phyloP scores from a whole-genome alignment of 2,113 vertebrate genomes.

The Canis aureus region DNA sequence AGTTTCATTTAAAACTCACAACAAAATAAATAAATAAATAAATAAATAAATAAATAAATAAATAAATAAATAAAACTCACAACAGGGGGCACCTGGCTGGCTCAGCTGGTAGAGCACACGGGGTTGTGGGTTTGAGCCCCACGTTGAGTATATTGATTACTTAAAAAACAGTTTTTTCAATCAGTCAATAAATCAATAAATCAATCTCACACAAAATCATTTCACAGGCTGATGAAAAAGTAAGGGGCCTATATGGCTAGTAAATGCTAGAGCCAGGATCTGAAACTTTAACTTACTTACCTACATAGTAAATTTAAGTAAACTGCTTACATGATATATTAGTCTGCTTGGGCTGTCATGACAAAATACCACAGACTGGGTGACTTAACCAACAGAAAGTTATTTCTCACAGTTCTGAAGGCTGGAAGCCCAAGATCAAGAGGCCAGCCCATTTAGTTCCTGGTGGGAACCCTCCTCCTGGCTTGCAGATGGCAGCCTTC shows the following conservation, averaged over 20 bases:
- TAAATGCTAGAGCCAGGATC: background rate
- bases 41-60: too few species aligned
- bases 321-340: background rate
- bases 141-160: background rate
- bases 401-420: background rate
- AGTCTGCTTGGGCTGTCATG: background rate
- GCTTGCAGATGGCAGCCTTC: background rate
- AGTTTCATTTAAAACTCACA: background rate
- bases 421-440: background rate
- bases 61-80: background rate
- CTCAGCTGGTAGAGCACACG: background rate
- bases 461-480: background rate
- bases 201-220: constrained; percentile 31
- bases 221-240: background rate
- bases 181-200: background rate
- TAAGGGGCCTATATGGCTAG: background rate
- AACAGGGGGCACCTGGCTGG: background rate
- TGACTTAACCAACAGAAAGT: background rate
- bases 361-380: background rate
- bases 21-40: background rate
- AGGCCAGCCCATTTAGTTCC: background rate
- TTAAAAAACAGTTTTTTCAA: background rate
- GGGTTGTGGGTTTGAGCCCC: background rate
- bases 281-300: background rate
- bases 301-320: background rate